Base-by-base conservation (phyloP, 2,797 vertebrate species). In the Bovichtus variegatus region DNA sequence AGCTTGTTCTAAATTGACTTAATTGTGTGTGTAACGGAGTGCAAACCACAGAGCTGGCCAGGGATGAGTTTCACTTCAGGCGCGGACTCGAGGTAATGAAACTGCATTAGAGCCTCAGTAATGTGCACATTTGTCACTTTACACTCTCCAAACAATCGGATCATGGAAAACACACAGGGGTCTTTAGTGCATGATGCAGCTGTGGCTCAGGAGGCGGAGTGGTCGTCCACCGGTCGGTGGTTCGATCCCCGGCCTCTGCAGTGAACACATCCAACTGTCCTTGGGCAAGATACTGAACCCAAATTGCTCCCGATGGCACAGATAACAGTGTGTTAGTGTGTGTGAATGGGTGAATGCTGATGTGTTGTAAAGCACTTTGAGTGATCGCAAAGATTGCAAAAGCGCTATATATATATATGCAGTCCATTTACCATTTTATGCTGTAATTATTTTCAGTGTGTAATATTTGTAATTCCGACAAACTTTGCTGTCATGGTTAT, bases 1-100 rank as follows among this genome's bases (percentile, higher is more conserved):
- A 78, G 71, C 63, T 44, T 71, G 41, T 51, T 74, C 70, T 72
- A 89, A 91, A 92, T 88, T 74, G 77, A 81, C 46, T 77, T 73
- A 73, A 80, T 79, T 84, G 71, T 76, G 72, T 72, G 70, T 63
- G 65, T 40, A 78, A 80, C 68, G 58, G 61, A 71, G 66, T 78
- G 61, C 50, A 77, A 27, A 78, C 64, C 61, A 16, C 65, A 71
- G 34, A 74, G 60, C 46, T 36, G 46, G 55, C 18, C 54, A 11
- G 46, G 53, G 87, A 65, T 82, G 67, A 71, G 40, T 71, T 73
- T 85, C 61, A 73, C 43, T 15, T 77, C 38, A 51, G 34, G 46
- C 58, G 53, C 27, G 1, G 5, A 53, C 53, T 44, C 68, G 67
- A 68, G 47, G 59, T 69, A 85, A 87, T 88, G 70, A 84, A 88